Evolutionary conservation across 2,797 vertebrate genomes (phyloP).

Genomic region (Pseudochaenichthys georgianus): DNA sequence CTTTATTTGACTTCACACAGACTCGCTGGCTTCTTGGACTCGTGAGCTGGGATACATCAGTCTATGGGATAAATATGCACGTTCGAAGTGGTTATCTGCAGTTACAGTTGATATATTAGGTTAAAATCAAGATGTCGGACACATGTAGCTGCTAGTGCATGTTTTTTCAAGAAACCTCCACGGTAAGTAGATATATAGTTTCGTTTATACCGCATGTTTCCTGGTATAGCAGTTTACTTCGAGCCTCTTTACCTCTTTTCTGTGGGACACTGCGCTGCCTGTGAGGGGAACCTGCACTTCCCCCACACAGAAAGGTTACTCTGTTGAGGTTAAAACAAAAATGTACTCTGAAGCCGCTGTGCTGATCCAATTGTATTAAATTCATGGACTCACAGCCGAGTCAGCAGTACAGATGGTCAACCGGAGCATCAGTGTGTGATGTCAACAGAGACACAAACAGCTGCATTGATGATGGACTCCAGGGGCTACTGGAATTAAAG

Average conservation of each 20-base stretch:
- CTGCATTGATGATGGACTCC: neutral
- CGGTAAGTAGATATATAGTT: slow-evolving; percentile 55
- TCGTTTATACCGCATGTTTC: neutral
- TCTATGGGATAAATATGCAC: neutral
- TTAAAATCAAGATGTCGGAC: neutral
- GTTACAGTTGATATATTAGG: neutral
- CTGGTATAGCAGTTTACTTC: slow-evolving; percentile 8
- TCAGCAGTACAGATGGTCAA: neutral
- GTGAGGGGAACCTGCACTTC: slow-evolving; percentile 10
- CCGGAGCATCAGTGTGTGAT: slow-evolving; percentile 18
- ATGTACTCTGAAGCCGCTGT: neutral
- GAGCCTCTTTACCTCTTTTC: slow-evolving; percentile 27
- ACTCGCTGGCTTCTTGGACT: neutral
- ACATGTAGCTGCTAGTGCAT: neutral
- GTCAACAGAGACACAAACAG: slow-evolving; percentile 2
- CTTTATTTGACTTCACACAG: slow-evolving; percentile 84
- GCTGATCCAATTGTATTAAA: neutral
- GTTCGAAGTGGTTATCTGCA: neutral
- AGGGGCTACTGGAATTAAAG: too few species aligned
- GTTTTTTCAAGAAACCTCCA: neutral
- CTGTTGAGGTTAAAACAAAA: neutral
- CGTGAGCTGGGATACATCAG: slow-evolving; percentile 23
- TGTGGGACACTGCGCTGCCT: slow-evolving; percentile 23
- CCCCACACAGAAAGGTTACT: neutral
- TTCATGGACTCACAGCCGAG: neutral